Percentiles rank a stretch among this genome's conserved stretches.
Conservation (phyloP, 2,888 invertebrate species). For the Microdon myrmicae region DNA sequence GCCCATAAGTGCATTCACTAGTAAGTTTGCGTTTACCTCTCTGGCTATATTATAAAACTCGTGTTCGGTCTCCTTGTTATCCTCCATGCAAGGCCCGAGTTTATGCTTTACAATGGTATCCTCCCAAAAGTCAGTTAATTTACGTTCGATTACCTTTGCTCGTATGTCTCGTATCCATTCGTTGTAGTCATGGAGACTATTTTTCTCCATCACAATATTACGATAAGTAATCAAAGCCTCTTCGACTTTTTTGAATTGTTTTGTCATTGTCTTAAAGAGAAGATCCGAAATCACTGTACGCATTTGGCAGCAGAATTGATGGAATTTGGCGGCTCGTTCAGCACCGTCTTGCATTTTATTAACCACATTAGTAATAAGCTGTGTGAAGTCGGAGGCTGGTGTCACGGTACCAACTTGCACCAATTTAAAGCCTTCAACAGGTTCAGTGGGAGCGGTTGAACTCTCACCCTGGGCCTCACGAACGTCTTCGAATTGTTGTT, state of each 20-base stretch:
- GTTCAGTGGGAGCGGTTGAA: constrained; percentile 9
- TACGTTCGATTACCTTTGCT: constrained; percentile 50
- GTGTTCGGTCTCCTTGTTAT: constrained; percentile 57
- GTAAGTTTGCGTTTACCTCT: constrained; percentile 13
- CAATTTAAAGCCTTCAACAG: constrained; percentile 27
- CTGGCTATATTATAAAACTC: constrained; percentile 55
- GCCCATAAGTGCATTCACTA: constrained; percentile 18
- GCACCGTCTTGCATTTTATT: constrained; percentile 55
- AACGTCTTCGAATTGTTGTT: constrained; percentile 51
- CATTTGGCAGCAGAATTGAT: constrained; percentile 58
- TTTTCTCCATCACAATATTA: constrained; percentile 57
- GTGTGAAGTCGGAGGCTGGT: constrained; percentile 72
- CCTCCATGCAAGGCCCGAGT: constrained; percentile 59
- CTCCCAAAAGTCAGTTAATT: constrained; percentile 60
- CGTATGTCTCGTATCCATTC: constrained; percentile 60
- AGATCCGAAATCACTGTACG: constrained; percentile 59
- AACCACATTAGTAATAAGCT: constrained; percentile 66
- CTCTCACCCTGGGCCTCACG: constrained; percentile 10
- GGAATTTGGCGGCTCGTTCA: constrained; percentile 58
- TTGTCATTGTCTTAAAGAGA: constrained; percentile 57
- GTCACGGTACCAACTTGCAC: constrained; percentile 70
- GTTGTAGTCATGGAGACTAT: constrained; percentile 60
- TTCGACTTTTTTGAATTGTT: constrained; percentile 57
- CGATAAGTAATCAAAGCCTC: constrained; percentile 59
- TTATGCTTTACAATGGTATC: constrained; percentile 57